Base-by-base conservation (phyloP, 2,888 invertebrate species). In the Odontothrips loti region DNA sequence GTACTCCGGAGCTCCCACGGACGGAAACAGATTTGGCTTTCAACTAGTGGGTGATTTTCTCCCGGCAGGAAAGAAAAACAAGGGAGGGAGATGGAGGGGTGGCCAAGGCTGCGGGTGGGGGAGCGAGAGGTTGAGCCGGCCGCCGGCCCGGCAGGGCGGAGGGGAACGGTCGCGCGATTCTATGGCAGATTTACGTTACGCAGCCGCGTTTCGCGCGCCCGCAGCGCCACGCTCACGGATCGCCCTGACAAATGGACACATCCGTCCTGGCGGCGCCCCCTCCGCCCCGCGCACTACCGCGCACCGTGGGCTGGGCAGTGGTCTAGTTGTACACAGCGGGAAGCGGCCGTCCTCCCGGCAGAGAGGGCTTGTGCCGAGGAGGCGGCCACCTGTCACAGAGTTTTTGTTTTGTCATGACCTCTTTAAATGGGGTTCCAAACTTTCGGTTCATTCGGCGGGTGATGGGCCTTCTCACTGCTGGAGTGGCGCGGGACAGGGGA, bases 21-120 rank as follows among this genome's bases (percentile, higher is more conserved):
- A 58, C 58, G 58, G 58, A 20, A 58, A 58, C 58, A 58, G 58
- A 58, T 58, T 58, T 58, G 58, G 58, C 58, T 58, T 58, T 58
- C 58, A 58, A 58, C 58, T 58, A 58, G 58, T 58, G 58, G 58
- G 58, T 58, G 58, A 58, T 58, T 58, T 58, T 58, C 58, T 58
- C 58, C 58, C 34, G 17, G 17, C 58, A 58, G 58, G 58, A 58
- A 51, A 58, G 20, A 20, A 58, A 58, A 58, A 58, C 58, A 58
- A 17, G 58, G 58, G 17, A 43, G 34, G 34, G 34, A 43, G 34
- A 43, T 43, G 34, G 34, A 43, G 34, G 34, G 34, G 34, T 43
- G 34, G 34, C 6, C 3, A 6, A 2, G 34, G 34, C 34, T 6
- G 34, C 34, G 34, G 34, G 58, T 6, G 17, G 58, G 20, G 15